Evolutionary conservation across 1,140 invertebrate genomes (phyloP).

Genomic region (Frieseomelitta varia): DNA sequence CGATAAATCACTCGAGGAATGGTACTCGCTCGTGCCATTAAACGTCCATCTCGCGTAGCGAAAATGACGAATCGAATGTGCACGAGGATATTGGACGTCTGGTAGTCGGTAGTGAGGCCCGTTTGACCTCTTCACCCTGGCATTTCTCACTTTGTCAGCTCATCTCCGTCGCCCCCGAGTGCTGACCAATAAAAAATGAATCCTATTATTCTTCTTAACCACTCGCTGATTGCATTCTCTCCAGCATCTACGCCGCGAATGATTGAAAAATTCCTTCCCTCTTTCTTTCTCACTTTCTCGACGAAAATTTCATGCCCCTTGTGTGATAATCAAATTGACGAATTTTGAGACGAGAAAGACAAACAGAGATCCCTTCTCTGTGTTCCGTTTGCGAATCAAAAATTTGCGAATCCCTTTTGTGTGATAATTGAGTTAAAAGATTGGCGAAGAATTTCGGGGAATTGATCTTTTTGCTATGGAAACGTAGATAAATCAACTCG

Average conservation of each 20-base stretch:
- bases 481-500: too few species aligned
- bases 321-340: background rate
- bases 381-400: too few species aligned
- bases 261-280: slow-evolving; percentile 20
- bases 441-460: too few species aligned
- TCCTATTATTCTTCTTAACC: slow-evolving; percentile 68
- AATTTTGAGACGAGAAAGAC: background rate
- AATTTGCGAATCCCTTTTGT: too few species aligned
- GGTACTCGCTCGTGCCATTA: slow-evolving; percentile 30
- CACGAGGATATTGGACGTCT: slow-evolving; percentile 30
- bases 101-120: slow-evolving; percentile 52
- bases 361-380: background rate
- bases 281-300: too few species aligned
- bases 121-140: slow-evolving; percentile 52
- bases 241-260: slow-evolving; percentile 27
- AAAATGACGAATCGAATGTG: slow-evolving; percentile 43
- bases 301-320: background rate
- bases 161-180: slow-evolving; percentile 57
- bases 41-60: slow-evolving; percentile 27
- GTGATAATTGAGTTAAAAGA: too few species aligned
- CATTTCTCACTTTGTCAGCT: slow-evolving; percentile 71
- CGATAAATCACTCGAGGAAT: slow-evolving; percentile 39
- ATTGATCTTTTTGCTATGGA: too few species aligned
- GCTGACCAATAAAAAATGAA: slow-evolving; percentile 63
- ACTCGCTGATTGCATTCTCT: slow-evolving; percentile 61